Evolutionary conservation across 2,888 invertebrate species (phyloP), one percentile per base, ranked within the genome.

Genomic region (Microplitis deprimator): DNA sequence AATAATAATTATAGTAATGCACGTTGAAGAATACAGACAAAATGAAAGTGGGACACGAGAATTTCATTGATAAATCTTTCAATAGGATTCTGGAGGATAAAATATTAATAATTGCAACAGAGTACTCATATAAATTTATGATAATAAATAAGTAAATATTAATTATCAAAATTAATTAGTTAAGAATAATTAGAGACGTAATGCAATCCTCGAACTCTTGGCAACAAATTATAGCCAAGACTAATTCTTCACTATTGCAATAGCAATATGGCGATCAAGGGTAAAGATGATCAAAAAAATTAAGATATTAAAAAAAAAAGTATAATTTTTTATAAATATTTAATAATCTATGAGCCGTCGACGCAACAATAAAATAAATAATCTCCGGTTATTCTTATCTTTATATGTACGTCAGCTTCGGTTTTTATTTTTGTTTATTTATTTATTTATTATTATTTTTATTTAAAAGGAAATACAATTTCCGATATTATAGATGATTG

Each of bases 201-300:
- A 78, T 77, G 73, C 72, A 80, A 73, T 69, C 77, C 73, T 79
- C 71, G 65, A 72, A 39, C 50, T 40, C 20, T 64, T 73, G 62
- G 65, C 75, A 78, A 68, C 67, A 67, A 61, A 29, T 10, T 68
- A 72, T 41, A 17, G 6, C 68, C 29, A 69, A 69, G 68, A 64
- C 76, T 78, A 74, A 80, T 80, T 80, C 79, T 79, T 75, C 62
- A 20, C 70, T 77, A 81, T 82, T 80, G 80, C 82, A 79, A 77
- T 82, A 83, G 73, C 79, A 74, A 76, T 68, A 74, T 79, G 75
- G 74, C 82, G 75, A 81, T 82, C 80, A 80, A 83, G 78, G 77
- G 73, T 71, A 61, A 41, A 68, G 71, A 68, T 41, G 60, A 29
- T 65, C 8, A 68, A 41, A 62, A 69, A 69, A 10, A 68, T 40